Percentiles rank a stretch among this genome's conserved stretches.
These are phyloP conservation scores for Diabrotica balteata DNA, from an alignment of 2,888 invertebrate genomes.

Conservation along the genomic window DNA sequence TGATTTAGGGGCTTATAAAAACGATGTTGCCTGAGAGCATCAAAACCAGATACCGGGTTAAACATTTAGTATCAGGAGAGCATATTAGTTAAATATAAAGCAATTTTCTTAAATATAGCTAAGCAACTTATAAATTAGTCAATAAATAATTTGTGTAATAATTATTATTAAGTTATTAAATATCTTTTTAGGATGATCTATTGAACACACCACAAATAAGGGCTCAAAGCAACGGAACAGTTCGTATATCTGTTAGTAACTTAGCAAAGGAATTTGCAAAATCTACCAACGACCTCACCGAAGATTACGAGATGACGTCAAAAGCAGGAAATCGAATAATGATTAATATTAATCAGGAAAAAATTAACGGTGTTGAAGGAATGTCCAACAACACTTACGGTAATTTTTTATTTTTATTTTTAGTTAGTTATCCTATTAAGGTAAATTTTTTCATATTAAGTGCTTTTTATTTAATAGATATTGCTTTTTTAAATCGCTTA, in stretches of 20 bases:
- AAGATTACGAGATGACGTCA: constrained; percentile 37
- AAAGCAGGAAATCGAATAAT: constrained; percentile 53
- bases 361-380: constrained; percentile 30
- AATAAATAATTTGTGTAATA: too few relatives aligned
- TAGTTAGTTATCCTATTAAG: not conserved
- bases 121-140: too few relatives aligned
- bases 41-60: too few relatives aligned
- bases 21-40: too few relatives aligned
- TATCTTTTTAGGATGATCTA: constrained; percentile 55
- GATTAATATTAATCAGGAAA: constrained; percentile 53
- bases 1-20: too few relatives aligned
- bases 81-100: too few relatives aligned
- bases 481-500: too few relatives aligned
- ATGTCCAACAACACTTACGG: constrained; percentile 17
- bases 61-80: too few relatives aligned
- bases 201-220: constrained; percentile 52
- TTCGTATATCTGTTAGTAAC: constrained; percentile 56
- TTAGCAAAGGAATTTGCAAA: constrained; percentile 53
- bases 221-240: constrained; percentile 56
- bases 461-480: not conserved
- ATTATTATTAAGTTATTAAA: not conserved
- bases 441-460: not conserved
- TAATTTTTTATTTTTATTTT: constrained; percentile 5
- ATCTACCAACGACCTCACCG: constrained; percentile 53
- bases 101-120: too few relatives aligned